phyloP scores from a whole-genome alignment of 1,140 invertebrate species.

The Sipha flava region DNA sequence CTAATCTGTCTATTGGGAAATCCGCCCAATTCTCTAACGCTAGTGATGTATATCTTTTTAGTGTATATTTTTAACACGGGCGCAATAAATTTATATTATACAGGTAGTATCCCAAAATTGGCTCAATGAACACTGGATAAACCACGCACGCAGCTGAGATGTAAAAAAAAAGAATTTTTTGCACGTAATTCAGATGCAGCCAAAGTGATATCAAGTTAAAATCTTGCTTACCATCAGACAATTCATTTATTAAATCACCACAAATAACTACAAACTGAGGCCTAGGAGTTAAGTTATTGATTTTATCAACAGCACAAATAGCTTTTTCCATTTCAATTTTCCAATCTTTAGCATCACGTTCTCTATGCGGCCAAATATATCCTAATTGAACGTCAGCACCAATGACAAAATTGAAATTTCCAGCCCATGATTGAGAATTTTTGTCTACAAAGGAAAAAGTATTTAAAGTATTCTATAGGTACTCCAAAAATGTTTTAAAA shows the following conservation, averaged over 20 bases:
- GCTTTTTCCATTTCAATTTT: slow-evolving; percentile 47
- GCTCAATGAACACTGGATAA: no score
- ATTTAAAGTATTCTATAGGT: background rate
- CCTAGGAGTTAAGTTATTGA: slow-evolving; percentile 47
- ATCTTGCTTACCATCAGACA: slow-evolving; percentile 43
- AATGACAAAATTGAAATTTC: slow-evolving; percentile 47
- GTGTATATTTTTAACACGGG: no score
- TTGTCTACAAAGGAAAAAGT: background rate
- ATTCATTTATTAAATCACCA: slow-evolving; percentile 50
- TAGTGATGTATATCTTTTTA: no score
- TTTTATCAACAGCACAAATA: slow-evolving; percentile 42
- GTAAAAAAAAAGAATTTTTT: no score
- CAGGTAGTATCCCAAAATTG: no score
- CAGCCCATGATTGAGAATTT: slow-evolving; percentile 39
- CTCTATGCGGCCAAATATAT: slow-evolving; percentile 45
- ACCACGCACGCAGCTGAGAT: no score
- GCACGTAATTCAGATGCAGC: no score
- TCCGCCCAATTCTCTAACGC: no score
- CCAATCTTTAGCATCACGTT: slow-evolving; percentile 45
- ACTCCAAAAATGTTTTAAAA: no score
- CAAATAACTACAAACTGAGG: slow-evolving; percentile 52
- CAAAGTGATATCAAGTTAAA: no score
- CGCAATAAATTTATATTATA: no score
- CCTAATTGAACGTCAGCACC: slow-evolving; percentile 51
- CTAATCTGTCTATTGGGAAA: no score